phyloP scores from a whole-genome alignment of 2,888 invertebrate genomes.

The Ectemnius lituratus region DNA sequence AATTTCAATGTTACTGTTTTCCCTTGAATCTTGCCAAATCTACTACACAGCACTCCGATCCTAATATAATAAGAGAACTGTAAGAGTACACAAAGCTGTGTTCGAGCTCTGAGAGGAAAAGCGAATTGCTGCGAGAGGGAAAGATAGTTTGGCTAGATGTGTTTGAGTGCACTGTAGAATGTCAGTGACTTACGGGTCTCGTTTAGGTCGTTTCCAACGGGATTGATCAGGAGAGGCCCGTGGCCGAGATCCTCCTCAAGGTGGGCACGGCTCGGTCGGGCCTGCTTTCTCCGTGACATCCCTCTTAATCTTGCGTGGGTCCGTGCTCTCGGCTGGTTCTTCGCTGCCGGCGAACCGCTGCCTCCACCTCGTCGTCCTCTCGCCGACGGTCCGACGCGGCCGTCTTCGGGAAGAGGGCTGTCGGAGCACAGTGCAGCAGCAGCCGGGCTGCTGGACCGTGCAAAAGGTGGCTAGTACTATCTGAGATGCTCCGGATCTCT shows the following conservation, averaged over 20 bases:
- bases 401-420: neutral
- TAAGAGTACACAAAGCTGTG: too few species aligned
- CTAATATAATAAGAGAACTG: too few species aligned
- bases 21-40: too few species aligned
- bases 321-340: conserved; percentile 22
- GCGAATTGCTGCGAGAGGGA: neutral
- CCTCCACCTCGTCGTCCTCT: conserved; percentile 1
- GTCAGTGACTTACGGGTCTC: conserved; percentile 70
- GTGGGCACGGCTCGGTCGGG: conserved; percentile 77
- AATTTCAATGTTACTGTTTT: too few species aligned
- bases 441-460: too few species aligned
- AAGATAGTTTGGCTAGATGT: neutral
- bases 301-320: conserved; percentile 62
- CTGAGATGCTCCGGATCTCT: neutral
- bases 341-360: conserved; percentile 20
- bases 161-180: neutral
- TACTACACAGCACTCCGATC: too few species aligned
- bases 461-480: too few species aligned
- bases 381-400: conserved; percentile 13
- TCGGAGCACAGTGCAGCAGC: neutral
- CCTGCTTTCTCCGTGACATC: conserved; percentile 78
- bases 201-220: conserved; percentile 67
- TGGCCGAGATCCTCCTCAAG: conserved; percentile 77
- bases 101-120: too few species aligned
- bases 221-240: conserved; percentile 70